Percentiles rank a stretch among this genome's conserved stretches.
Evolutionary conservation across 2,797 vertebrate genomes (phyloP).

Genomic region (Catamblyrhynchus diadema): DNA sequence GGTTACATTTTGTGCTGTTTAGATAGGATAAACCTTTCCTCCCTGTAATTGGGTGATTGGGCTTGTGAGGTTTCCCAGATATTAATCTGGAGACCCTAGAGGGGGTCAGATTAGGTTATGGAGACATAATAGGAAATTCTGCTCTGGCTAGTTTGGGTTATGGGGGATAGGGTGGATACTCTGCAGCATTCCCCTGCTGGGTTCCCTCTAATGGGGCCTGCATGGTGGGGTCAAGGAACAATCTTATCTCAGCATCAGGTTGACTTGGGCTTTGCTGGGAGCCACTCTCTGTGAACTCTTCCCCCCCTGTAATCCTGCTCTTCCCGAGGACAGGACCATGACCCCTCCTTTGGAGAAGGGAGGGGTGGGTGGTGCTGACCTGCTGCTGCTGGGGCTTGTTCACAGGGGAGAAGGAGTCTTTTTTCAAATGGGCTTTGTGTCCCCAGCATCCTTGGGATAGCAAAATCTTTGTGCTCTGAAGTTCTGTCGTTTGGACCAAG

Average conservation of each 20-base stretch:
- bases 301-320: background rate
- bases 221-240: background rate
- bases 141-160: constrained; percentile 70
- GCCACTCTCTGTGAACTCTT: background rate
- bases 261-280: constrained; percentile 25
- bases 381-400: background rate
- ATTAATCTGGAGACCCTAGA: constrained; percentile 57
- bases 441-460: background rate
- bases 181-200: background rate
- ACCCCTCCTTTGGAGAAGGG: background rate
- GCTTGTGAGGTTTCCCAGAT: constrained; percentile 65
- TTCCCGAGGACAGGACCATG: background rate
- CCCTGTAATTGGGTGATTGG: constrained; percentile 63
- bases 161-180: constrained; percentile 25
- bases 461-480: background rate
- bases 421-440: rapidly evolving
- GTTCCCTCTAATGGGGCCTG: background rate
- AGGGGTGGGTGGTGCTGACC: background rate
- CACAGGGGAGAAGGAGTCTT: background rate
- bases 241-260: background rate
- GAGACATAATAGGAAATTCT: constrained; percentile 76
- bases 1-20: constrained; percentile 70
- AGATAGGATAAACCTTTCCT: constrained; percentile 73
- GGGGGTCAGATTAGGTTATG: constrained; percentile 67
- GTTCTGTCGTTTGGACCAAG: background rate